These are phyloP conservation scores for Selene dorsalis DNA, from an alignment of 2,797 vertebrate species.

Conservation along the genomic window DNA sequence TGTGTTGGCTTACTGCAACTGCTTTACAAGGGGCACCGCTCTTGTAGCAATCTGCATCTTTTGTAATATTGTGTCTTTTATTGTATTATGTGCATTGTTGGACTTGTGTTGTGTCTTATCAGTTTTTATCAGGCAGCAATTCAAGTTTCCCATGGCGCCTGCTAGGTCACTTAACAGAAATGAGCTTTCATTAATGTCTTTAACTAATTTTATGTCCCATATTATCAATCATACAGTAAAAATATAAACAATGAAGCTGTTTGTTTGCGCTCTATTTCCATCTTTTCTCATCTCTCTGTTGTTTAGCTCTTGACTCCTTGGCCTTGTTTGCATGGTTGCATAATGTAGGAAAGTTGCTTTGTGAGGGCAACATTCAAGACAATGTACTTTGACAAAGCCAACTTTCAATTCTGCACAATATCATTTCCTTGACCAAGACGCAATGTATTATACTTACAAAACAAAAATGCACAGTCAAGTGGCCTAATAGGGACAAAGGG, in stretches of 20 bases:
- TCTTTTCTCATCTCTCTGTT: neutral
- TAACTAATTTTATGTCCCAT: neutral
- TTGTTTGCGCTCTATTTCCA: neutral
- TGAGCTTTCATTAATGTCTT: neutral
- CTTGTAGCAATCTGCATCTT: no score
- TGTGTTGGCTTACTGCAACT: neutral
- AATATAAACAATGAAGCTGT: neutral
- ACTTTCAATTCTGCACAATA: constrained; percentile 18
- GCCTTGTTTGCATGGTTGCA: constrained; percentile 1
- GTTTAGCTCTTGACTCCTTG: neutral
- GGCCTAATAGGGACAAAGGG: constrained; percentile 19
- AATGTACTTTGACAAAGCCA: constrained; percentile 6
- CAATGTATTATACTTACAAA: constrained; percentile 31
- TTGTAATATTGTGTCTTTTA: no score
- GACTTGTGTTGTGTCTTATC: no score
- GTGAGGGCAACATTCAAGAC: neutral
- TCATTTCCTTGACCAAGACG: constrained; percentile 4
- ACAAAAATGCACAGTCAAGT: constrained; percentile 41
- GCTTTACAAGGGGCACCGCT: no score
- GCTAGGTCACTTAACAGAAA: neutral
- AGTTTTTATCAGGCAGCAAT: no score
- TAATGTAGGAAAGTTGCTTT: constrained; percentile 2
- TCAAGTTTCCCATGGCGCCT: no score
- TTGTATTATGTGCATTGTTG: no score
- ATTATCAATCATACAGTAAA: neutral